These are phyloP conservation scores for Planiliza haematocheilus DNA, from an alignment of 2,113 vertebrate genomes.

Conservation along the genomic window DNA sequence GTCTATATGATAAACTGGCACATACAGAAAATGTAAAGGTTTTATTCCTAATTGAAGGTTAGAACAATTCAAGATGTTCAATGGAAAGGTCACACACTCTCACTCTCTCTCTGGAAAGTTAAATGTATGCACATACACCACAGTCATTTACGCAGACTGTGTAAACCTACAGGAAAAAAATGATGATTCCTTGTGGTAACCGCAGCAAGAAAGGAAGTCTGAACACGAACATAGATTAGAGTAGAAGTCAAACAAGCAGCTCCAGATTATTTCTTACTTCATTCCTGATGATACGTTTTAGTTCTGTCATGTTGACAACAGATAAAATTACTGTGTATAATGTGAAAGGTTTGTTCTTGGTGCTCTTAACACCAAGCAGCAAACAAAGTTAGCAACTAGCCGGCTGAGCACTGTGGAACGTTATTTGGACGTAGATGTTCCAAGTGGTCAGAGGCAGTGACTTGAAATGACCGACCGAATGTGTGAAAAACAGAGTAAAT, in stretches of 20 bases:
- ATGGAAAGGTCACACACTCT: constrained; percentile 33
- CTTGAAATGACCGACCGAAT: not conserved
- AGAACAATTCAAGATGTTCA: constrained; percentile 16
- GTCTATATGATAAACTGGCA: not conserved
- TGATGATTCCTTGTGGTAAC: too few species aligned
- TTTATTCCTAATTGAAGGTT: constrained; percentile 49
- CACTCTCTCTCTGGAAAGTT: constrained; percentile 27
- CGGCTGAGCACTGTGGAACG: not conserved
- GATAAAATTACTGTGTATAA: too few species aligned
- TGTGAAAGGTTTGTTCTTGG: too few species aligned
- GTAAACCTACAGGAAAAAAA: not conserved
- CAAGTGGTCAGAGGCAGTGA: not conserved
- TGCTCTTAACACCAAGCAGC: too few species aligned
- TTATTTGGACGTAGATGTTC: not conserved
- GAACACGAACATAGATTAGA: too few species aligned
- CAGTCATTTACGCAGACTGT: not conserved
- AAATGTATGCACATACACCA: constrained; percentile 13
- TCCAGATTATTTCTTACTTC: too few species aligned
- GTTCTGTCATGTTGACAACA: not conserved
- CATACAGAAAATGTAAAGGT: constrained; percentile 12
- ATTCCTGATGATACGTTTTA: too few species aligned
- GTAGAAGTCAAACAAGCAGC: too few species aligned
- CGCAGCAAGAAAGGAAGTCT: too few species aligned
- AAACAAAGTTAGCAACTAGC: not conserved
- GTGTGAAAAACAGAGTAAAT: not conserved